Evolutionary conservation across 35 echinoderm and acorn worm species (phyloP).

Genomic region (Chiridota heheva): DNA sequence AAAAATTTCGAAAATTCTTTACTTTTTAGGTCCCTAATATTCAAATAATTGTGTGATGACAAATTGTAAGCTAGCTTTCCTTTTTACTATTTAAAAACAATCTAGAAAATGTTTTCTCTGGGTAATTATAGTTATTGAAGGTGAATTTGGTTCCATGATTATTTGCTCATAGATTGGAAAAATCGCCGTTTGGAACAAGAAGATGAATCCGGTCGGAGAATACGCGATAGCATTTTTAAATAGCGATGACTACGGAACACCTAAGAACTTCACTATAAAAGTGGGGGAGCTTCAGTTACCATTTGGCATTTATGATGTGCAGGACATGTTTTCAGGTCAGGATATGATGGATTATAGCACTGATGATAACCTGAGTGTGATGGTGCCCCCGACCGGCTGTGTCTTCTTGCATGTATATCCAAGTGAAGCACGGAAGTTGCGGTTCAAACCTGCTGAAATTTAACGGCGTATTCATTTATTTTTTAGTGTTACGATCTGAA

Average conservation of each 20-base stretch:
- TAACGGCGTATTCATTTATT: neutral
- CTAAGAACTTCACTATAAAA: slow-evolving; percentile 44
- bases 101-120: no score
- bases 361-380: slow-evolving; percentile 47
- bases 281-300: slow-evolving; percentile 42
- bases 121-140: no score
- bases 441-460: neutral
- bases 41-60: no score
- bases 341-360: slow-evolving; percentile 52
- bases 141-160: no score
- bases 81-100: no score
- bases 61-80: no score
- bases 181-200: slow-evolving; percentile 60
- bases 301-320: slow-evolving; percentile 53
- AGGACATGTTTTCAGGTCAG: slow-evolving; percentile 35
- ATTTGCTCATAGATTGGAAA: slow-evolving; percentile 62
- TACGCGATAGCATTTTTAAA: slow-evolving; percentile 65
- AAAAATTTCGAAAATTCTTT: no score
- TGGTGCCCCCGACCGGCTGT: slow-evolving; percentile 50
- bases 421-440: neutral
- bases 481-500: neutral
- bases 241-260: slow-evolving; percentile 42
- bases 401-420: slow-evolving; percentile 59
- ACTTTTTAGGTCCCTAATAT: no score
- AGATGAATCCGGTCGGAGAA: slow-evolving; percentile 31